Conservation (phyloP, 37 sponge, comb jelly and placozoan genomes). For the Eunapius fragilis region DNA sequence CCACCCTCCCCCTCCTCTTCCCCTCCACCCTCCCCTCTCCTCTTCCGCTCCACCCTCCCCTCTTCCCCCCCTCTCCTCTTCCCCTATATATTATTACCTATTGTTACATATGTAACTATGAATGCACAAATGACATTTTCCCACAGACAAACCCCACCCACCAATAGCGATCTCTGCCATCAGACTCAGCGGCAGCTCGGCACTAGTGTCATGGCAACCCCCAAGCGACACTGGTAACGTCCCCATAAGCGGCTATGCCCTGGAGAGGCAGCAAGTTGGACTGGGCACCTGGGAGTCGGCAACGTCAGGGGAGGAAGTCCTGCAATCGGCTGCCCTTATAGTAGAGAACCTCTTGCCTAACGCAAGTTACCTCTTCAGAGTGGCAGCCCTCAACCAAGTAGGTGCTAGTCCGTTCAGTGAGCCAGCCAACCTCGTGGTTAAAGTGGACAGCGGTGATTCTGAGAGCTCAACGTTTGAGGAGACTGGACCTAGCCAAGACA, state of each 20-base stretch:
- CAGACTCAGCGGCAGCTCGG: conserved; percentile 64
- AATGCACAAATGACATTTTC: neutral
- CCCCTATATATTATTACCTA: too few relatives aligned
- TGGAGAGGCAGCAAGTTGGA: conserved; percentile 41
- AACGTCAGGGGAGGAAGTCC: neutral
- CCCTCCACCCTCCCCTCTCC: too few relatives aligned
- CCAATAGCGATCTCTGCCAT: conserved; percentile 56
- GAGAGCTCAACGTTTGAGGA: conserved; percentile 23
- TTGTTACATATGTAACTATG: too few relatives aligned
- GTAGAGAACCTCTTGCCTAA: conserved; percentile 61
- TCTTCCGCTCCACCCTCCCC: too few relatives aligned
- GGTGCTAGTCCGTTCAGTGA: conserved; percentile 55
- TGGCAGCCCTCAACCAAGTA: conserved; percentile 64
- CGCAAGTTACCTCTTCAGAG: conserved; percentile 65
- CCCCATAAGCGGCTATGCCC: conserved; percentile 48
- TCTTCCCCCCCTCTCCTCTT: too few relatives aligned
- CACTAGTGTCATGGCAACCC: conserved; percentile 74
- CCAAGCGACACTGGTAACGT: conserved; percentile 44
- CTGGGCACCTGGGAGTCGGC: conserved; percentile 42
- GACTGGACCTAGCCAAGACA: neutral
- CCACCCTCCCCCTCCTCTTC: too few relatives aligned
- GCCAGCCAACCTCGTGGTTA: conserved; percentile 46
- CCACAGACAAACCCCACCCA: conserved; percentile 44
- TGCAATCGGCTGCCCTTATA: conserved; percentile 52
- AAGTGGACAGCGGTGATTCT: conserved; percentile 16